Conservation (phyloP, 2,113 vertebrate species). For the Equus quagga region DNA sequence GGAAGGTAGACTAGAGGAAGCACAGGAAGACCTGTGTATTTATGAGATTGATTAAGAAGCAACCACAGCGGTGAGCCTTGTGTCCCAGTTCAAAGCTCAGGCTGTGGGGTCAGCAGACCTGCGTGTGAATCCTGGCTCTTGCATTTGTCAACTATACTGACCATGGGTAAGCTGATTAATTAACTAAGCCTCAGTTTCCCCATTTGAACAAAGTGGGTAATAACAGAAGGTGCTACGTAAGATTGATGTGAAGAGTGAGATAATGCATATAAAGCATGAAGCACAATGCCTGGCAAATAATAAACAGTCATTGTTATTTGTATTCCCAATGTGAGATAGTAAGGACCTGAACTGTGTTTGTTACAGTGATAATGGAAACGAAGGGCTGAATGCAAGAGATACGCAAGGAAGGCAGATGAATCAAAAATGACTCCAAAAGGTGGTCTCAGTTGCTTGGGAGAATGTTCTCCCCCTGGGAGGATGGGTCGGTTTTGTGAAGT, state of each 20-base stretch:
- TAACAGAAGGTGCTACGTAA: background rate
- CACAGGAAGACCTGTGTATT: background rate
- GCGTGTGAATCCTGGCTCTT: background rate
- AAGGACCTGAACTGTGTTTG: background rate
- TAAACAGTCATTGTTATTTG: background rate
- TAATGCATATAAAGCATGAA: background rate
- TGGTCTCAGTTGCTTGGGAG: background rate
- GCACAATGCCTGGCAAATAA: background rate
- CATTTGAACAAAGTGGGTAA: background rate
- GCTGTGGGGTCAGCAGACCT: background rate
- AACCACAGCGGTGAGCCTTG: background rate
- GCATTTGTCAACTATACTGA: background rate
- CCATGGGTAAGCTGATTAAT: background rate
- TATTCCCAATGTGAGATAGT: background rate
- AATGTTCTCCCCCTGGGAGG: background rate
- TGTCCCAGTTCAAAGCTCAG: background rate
- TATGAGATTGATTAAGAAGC: background rate
- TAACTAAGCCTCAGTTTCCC: background rate
- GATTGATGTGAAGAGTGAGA: background rate
- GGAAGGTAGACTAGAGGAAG: background rate
- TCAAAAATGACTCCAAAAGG: background rate
- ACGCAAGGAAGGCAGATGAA: background rate
- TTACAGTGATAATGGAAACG: background rate
- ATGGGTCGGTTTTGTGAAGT: background rate
- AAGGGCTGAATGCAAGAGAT: background rate